Evolutionary conservation across 2,888 invertebrate species (phyloP).

Genomic region (Glyphotaelius pellucidus): DNA sequence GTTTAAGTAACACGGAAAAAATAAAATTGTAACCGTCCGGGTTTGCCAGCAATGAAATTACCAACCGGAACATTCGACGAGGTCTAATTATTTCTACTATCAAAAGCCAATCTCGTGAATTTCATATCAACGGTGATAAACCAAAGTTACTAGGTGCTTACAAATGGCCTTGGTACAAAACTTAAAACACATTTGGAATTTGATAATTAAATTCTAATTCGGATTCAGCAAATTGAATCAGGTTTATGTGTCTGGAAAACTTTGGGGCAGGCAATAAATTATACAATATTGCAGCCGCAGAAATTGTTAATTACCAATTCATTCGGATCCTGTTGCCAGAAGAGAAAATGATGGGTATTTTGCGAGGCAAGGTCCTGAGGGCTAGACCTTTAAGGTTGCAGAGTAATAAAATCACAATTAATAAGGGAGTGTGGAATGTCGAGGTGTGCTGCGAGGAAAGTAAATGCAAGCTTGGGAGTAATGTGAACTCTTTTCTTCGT

Average conservation of each 20-base stretch:
- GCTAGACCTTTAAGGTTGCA: neutral
- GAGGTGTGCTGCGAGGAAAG: neutral
- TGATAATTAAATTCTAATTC: neutral
- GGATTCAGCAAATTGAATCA: neutral
- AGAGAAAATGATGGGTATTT: neutral
- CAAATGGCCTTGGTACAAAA: neutral
- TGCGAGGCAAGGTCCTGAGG: neutral
- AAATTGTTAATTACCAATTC: neutral
- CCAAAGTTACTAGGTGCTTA: neutral
- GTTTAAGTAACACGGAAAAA: too few relatives aligned
- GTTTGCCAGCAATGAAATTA: neutral
- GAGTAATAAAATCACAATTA: neutral
- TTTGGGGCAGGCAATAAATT: neutral
- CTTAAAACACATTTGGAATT: neutral
- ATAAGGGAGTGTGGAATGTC: neutral
- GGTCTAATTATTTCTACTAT: neutral
- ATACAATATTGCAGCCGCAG: neutral
- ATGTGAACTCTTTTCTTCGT: neutral
- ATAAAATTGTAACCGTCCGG: too few relatives aligned
- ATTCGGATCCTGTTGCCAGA: neutral
- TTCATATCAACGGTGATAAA: neutral
- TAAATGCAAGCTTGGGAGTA: neutral
- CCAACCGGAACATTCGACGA: neutral
- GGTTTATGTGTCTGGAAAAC: conserved; percentile 2
- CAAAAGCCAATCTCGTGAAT: neutral